Percentiles rank a stretch among this genome's conserved stretches.
These are phyloP conservation scores for Electrophaes corylata DNA, from an alignment of 2,888 invertebrate species.

Conservation along the genomic window DNA sequence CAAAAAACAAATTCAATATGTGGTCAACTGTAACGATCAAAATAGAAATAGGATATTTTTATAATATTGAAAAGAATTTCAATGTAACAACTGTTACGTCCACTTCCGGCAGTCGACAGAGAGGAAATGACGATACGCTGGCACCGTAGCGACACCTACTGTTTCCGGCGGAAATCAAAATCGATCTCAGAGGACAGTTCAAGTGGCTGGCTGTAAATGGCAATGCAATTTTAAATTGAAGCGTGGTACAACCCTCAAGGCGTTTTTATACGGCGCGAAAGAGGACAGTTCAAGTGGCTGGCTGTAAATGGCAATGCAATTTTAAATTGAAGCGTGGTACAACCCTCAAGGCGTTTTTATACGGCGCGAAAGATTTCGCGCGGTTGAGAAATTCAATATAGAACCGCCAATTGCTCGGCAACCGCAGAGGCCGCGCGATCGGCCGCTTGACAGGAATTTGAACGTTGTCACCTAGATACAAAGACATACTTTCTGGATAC, in stretches of 20 bases:
- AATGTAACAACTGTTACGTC: conserved; percentile 29
- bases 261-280: no score
- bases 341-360: no score
- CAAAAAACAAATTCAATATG: background rate
- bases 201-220: conserved; percentile 7
- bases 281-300: conserved; percentile 12
- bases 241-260: no score
- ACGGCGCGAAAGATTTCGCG: no score
- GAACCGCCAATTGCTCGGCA: no score
- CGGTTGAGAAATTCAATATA: no score
- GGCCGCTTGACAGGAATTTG: no score
- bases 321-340: background rate
- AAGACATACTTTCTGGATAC: no score
- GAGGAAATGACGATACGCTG: conserved; percentile 38
- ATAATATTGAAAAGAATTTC: conserved; percentile 13
- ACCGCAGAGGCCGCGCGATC: no score
- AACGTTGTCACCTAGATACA: no score
- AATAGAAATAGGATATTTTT: background rate
- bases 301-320: conserved; percentile 1
- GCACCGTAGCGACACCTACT: conserved; percentile 32
- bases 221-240: background rate
- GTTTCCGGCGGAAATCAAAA: conserved; percentile 38
- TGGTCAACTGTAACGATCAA: background rate
- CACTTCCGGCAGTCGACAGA: conserved; percentile 29
- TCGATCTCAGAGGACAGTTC: conserved; percentile 21